phyloP scores from a whole-genome alignment of 2,113 vertebrate species.

The Rhea pennata region DNA sequence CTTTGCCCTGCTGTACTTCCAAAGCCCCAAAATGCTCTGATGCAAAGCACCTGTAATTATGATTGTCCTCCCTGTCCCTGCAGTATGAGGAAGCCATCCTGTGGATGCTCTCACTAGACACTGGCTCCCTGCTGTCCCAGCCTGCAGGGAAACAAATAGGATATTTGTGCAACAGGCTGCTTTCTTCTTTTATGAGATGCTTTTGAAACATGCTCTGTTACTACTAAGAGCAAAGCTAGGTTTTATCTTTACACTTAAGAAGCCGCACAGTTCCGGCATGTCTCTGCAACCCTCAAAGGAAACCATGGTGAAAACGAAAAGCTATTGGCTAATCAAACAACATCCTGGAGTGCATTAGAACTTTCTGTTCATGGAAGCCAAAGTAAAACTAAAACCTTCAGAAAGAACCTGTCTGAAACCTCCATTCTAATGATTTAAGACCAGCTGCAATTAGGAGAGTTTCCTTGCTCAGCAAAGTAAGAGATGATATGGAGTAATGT shows the following conservation, averaged over 20 bases:
- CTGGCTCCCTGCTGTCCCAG: neutral
- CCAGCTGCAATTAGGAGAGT: neutral
- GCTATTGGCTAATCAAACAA: neutral
- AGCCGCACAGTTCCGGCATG: neutral
- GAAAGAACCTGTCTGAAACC: neutral
- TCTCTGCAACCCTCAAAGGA: slow-evolving; percentile 31
- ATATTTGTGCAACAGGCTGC: neutral
- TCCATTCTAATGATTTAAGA: slow-evolving; percentile 13
- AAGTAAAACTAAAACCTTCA: neutral
- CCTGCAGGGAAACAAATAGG: neutral
- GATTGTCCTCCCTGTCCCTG: neutral
- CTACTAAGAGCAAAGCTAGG: neutral
- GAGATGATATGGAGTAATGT: neutral
- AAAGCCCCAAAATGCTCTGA: neutral
- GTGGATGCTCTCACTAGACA: neutral
- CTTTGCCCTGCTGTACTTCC: neutral
- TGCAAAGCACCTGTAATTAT: neutral
- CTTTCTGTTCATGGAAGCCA: neutral
- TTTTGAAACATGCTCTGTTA: neutral
- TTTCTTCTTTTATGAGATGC: neutral
- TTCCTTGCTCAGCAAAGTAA: slow-evolving; percentile 34
- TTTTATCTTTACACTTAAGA: slow-evolving; percentile 14
- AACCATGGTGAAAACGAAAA: slow-evolving; percentile 26
- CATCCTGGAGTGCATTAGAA: neutral
- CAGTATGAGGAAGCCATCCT: neutral